Conservation (phyloP, 1,140 invertebrate genomes). For the Thalassaphorura encarpata region DNA sequence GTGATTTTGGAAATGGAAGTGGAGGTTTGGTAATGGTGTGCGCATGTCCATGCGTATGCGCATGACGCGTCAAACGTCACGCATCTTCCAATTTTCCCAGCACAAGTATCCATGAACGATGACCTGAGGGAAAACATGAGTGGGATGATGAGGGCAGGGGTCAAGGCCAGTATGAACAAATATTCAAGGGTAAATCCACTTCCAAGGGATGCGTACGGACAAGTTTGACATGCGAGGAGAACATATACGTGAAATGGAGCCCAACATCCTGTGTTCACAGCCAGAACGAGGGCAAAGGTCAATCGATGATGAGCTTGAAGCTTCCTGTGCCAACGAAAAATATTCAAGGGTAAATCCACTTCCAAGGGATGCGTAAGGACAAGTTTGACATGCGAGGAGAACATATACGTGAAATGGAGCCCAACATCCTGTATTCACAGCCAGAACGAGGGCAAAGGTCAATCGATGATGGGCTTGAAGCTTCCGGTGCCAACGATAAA, state of each 20-base stretch:
- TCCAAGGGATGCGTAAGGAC: too few relatives aligned
- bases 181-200: constrained; percentile 28
- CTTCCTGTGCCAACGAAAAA: constrained; percentile 30
- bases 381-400: constrained; percentile 22
- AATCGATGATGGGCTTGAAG: constrained; percentile 27
- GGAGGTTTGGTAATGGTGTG: not conserved
- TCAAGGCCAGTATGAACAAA: constrained; percentile 27
- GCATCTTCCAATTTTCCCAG: constrained; percentile 21
- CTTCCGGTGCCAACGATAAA: constrained; percentile 2
- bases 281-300: constrained; percentile 21
- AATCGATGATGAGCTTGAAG: constrained; percentile 27
- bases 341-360: constrained; percentile 1
- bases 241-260: constrained; percentile 27
- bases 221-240: constrained; percentile 22
- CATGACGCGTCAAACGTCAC: constrained; percentile 12
- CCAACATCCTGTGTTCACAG: constrained; percentile 25
- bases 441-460: constrained; percentile 21
- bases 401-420: constrained; percentile 27
- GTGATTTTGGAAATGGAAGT: constrained; percentile 9
- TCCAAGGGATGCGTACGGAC: constrained; percentile 9
- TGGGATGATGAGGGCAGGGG: constrained; percentile 26
- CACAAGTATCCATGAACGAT: constrained; percentile 21
- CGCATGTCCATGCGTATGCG: not conserved
- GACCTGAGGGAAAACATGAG: constrained; percentile 29
- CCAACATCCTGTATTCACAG: constrained; percentile 25